Conservation (phyloP, 2,888 invertebrate genomes). For the Sphecodes monilicornis region DNA sequence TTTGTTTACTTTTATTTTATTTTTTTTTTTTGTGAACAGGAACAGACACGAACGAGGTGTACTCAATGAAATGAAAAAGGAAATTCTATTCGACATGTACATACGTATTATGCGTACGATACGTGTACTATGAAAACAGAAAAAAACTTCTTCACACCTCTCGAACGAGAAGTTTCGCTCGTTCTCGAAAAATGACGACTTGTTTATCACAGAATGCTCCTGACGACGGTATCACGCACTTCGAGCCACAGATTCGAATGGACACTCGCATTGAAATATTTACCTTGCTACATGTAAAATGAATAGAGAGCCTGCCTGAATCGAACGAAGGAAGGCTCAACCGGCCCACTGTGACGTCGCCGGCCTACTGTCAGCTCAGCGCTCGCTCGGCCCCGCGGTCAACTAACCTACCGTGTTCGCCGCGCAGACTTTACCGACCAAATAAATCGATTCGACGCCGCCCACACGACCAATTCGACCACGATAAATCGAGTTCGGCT, state of each 20-base stretch:
- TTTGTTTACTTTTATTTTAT: background rate
- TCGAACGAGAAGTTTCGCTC: background rate
- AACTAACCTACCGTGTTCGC: constrained; percentile 83
- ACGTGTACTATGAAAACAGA: background rate
- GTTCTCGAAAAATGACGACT: constrained; percentile 5
- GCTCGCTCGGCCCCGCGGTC: constrained; percentile 85
- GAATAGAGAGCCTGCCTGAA: constrained; percentile 84
- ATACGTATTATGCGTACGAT: background rate
- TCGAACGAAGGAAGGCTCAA: constrained; percentile 84
- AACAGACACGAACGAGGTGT: background rate
- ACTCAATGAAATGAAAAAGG: background rate
- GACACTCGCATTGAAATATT: constrained; percentile 78
- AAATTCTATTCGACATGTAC: background rate
- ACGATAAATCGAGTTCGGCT: constrained; percentile 57
- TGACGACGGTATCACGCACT: background rate
- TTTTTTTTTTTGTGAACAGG: background rate
- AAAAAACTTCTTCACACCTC: constrained; percentile 7
- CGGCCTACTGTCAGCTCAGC: constrained; percentile 86
- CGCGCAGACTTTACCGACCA: constrained; percentile 76
- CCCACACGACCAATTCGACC: constrained; percentile 47
- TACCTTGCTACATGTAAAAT: constrained; percentile 85
- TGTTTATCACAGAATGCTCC: constrained; percentile 4
- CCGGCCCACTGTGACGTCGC: constrained; percentile 86
- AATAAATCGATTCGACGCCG: constrained; percentile 68
- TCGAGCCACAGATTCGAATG: background rate